Evolutionary conservation across 2,888 invertebrate genomes (phyloP).

Genomic region (Asteroscopus sphinx): DNA sequence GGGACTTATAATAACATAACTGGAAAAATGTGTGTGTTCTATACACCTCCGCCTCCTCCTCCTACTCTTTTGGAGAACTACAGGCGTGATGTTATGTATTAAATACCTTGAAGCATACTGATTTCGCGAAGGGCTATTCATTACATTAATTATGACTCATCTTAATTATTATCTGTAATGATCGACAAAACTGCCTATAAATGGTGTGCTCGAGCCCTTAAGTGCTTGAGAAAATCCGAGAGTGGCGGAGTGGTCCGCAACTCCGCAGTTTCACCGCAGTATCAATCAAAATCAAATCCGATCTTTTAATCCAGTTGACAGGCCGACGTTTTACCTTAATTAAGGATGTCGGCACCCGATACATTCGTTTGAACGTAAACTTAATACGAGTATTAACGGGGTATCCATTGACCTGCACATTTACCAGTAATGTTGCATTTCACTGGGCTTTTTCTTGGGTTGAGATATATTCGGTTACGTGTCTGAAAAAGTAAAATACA

Average conservation of each 20-base stretch:
- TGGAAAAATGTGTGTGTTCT: too few species aligned
- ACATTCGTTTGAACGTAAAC: conserved; percentile 50
- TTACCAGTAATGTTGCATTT: conserved; percentile 30
- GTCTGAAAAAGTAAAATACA: too few species aligned
- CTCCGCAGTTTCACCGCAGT: conserved; percentile 73
- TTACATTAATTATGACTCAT: too few species aligned
- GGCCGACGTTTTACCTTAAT: conserved; percentile 77
- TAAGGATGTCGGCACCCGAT: conserved; percentile 73
- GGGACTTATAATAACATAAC: too few species aligned
- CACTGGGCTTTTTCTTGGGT: conserved; percentile 9
- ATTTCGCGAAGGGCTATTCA: too few species aligned
- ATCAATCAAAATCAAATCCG: conserved; percentile 85
- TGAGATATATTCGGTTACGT: neutral
- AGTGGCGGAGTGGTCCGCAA: conserved; percentile 59
- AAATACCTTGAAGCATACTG: too few species aligned
- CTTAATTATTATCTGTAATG: too few species aligned
- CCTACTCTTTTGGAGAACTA: too few species aligned
- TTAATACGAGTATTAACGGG: conserved; percentile 53
- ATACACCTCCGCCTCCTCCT: too few species aligned
- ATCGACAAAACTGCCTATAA: conserved; percentile 26
- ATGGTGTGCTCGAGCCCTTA: conserved; percentile 38
- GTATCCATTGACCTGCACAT: conserved; percentile 40
- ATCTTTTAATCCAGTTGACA: conserved; percentile 77
- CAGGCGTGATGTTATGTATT: too few species aligned
- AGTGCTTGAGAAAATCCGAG: conserved; percentile 53